Base-by-base conservation (phyloP, 2,797 vertebrate species). In the Gephyroberyx darwinii region DNA sequence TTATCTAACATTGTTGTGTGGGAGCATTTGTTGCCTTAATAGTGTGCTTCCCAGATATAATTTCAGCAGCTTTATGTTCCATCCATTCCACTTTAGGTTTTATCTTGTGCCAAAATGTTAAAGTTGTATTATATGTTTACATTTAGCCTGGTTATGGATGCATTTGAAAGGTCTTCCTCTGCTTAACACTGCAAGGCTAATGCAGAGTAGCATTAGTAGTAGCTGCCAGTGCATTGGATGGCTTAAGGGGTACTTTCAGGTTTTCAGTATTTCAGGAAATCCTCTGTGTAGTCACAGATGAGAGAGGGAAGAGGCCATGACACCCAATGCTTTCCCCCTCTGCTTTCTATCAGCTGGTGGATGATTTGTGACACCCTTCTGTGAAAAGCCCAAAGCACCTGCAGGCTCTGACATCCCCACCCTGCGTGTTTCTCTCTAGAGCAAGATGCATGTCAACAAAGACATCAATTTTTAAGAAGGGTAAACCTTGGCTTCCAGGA, bases 381-480 rank as follows among this genome's bases (percentile, higher is more conserved):
- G 81, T 56, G 73, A 91, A 85, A 91, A 90, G 69, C 86, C 69
- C 65, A 86, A 82, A 82, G 77, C 77, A 69, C 82, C 80, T 80
- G 83, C 71, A 82, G 86, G 72, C 85, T 87, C 67, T 85, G 78
- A 80, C 86, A 82, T 77, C 67, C 31, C 39, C 60, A 66, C 19
- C 19, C 39, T 61, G 72, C 31, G 67, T 61, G 52, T 78, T 74
- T 78, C 66, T 80, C 58, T 72, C 68, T 35, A 55, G 37, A 78
- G 85, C 51, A 65, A 67, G 64, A 85, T 68, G 74, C 71, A 90
- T 81, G 81, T 84, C 74, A 86, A 77, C 65, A 71, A 75, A 81
- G 67, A 57, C 67, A 83, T 93, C 81, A 91, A 92, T 90, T 93
- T 91, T 92, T 89, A 87, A 92, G 76, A 31, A 69, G 54, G 68